Base-by-base conservation (phyloP, 2,797 vertebrate species). In the Protonibea diacanthus region DNA sequence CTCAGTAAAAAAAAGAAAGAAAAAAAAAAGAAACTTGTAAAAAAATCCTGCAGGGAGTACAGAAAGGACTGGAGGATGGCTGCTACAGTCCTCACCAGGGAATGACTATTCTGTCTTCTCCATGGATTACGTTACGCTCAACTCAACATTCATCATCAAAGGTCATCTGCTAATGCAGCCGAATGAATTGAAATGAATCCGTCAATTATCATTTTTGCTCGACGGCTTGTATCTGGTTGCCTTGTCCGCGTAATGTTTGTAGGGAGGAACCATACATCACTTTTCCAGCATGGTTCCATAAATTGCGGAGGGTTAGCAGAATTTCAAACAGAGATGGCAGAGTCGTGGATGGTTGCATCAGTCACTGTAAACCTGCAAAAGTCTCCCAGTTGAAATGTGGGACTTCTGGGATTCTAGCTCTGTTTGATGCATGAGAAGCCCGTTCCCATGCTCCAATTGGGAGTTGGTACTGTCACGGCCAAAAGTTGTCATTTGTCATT, bases 61-160 rank as follows among this genome's bases (percentile, higher is more conserved):
- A 63, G 27, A 71, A 64, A 51, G 66, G 59, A 51, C 51, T 40
- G 10, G 6, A 23, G 57, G 61, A 65, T 57, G 11, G 57, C 13
- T 29, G 15, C 1, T 11, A 7, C 45, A 20, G 40, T 29, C 47
- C 42, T 53, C 15, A 59, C 18, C 27, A 1, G 20, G 17, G 53
- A 59, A 47, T 5, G 14, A 55, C 44, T 21, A 23, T 17, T 67
- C 4, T 25, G n/a, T 48, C 4, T 51, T 55, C 20, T 44, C 4
- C n/a, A 5, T 11, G 65, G 57, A 62, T 25, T 13, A 6, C 21
- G 20, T 69, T 0, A n/a, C 21, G 5, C 49, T 17, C 1, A 56
- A 18, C 23, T 64, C 47, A 53, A 15, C 27, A 18, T 65, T 53
- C 6, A 21, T 53, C 33, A 25, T 53, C 8, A 44, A 67, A 71